Evolutionary conservation across 2,797 vertebrate species (phyloP).

Genomic region (Aphelocoma californica): DNA sequence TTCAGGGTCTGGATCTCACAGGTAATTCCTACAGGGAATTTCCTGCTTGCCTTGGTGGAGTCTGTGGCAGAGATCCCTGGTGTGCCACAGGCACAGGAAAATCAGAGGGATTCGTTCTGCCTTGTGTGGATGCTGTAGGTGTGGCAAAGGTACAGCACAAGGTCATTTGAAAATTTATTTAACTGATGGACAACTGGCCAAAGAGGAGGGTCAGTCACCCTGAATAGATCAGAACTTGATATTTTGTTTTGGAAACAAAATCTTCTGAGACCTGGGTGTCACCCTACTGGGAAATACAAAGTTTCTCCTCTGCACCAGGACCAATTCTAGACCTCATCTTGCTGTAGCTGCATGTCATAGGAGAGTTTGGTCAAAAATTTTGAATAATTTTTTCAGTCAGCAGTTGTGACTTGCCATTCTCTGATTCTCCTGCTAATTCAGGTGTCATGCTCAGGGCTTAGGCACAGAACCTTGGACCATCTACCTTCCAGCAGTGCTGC

Average conservation of each 20-base stretch:
- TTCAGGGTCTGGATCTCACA: neutral
- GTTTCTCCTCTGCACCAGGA: neutral
- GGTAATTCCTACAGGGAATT: neutral
- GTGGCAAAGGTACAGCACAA: neutral
- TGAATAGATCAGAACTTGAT: neutral
- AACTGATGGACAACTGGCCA: neutral
- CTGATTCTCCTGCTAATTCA: neutral
- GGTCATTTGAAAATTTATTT: neutral
- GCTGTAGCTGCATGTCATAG: neutral
- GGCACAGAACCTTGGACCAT: neutral
- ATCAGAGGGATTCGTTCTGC: neutral
- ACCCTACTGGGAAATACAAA: accelerated
- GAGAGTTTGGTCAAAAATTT: neutral
- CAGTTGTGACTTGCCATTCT: neutral
- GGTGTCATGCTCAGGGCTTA: neutral
- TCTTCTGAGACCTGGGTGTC: neutral
- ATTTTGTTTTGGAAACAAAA: neutral
- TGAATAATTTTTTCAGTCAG: neutral
- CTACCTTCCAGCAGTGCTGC: neutral
- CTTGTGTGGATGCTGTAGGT: neutral
- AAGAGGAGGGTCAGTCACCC: neutral
- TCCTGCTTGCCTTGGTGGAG: neutral
- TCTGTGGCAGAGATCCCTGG: neutral
- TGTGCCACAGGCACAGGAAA: neutral
- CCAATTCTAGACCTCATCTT: neutral